These are phyloP conservation scores for Sphinx pinastri DNA, from an alignment of 2,888 invertebrate species.

Conservation along the genomic window DNA sequence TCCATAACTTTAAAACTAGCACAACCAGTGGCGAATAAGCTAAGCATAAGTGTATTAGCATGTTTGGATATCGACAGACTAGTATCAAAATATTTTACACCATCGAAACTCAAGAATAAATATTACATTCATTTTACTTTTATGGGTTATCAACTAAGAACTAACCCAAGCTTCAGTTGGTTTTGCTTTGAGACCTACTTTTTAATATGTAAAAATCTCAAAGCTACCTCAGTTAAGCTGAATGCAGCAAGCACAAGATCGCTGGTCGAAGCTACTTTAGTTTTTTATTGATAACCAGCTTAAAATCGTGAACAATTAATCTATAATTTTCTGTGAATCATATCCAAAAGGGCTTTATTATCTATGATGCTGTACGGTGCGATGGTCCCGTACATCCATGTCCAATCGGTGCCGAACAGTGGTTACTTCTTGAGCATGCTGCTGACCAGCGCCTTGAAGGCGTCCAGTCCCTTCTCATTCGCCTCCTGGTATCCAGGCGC, in stretches of 20 bases:
- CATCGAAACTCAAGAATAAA: constrained; percentile 10
- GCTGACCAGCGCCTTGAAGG: constrained; percentile 79
- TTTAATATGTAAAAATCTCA: background rate
- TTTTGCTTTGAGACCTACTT: too few relatives aligned
- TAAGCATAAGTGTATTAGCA: background rate
- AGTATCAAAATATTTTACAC: background rate
- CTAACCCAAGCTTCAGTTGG: background rate
- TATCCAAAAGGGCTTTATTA: background rate
- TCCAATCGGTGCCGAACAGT: constrained; percentile 18
- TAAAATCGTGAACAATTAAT: background rate
- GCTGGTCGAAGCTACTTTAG: too few relatives aligned
- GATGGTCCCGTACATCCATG: background rate
- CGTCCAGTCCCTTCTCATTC: constrained; percentile 82
- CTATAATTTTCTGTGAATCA: background rate
- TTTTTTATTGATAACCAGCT: too few relatives aligned
- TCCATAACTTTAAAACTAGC: background rate
- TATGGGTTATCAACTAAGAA: background rate
- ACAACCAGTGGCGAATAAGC: constrained; percentile 1
- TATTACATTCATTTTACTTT: background rate
- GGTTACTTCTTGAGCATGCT: constrained; percentile 73
- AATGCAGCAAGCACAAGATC: too few relatives aligned
- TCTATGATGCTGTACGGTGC: constrained; percentile 4
- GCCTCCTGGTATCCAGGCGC: constrained; percentile 82
- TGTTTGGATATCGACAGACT: background rate
- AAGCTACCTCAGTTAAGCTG: background rate